Base-by-base conservation (phyloP, 1,140 invertebrate species). In the Drosophila burlai region DNA sequence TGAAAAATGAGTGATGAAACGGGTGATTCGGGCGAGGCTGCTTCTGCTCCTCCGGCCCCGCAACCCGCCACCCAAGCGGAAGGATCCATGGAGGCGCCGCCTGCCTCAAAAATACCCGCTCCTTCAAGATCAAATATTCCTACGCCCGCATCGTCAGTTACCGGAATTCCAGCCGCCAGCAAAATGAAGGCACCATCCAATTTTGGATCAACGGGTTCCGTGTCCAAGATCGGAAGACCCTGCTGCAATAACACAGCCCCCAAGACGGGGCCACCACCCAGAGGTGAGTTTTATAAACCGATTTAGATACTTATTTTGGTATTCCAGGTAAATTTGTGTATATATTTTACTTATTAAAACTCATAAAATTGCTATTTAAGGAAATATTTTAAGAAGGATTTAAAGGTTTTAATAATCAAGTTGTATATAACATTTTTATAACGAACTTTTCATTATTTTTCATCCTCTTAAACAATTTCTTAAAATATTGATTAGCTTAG, bases 151-250 rank as follows among this genome's bases (percentile, higher is more conserved):
- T 67, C 83, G 4, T 86, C 82, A 11, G 68, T 80, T 2, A 90
- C 86, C 18, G 91, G 91, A 21, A 83, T 83, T 26, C 67, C 69
- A 36, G 76, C 82, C 15, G 52, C 74, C 15, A 87, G 84, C 40
- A 87, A 78, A 42, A 71, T 86, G 10, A 81, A 83, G 38, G 76
- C 82, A 0, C 84, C 91, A 9, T 81, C 84, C 15, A 81, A 64
- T 40, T 92, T 86, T 40, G 87, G 84, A 4, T 73, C 69, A 2
- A 73, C 69, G 31, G 55, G 67, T 15, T 83, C 87, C 7, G 72
- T 91, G 36, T 91, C 91, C 45, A 92, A 92, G 74, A 92, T 91
- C 55, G 91, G 91, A 10, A 74, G 91, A 24, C 76, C 78, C 24
- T 92, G 90, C 46, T 92, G 85, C 47, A 80, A 83, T 13, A 91